phyloP scores from a whole-genome alignment of 2,888 invertebrate genomes.

The Uropetala carovei region DNA sequence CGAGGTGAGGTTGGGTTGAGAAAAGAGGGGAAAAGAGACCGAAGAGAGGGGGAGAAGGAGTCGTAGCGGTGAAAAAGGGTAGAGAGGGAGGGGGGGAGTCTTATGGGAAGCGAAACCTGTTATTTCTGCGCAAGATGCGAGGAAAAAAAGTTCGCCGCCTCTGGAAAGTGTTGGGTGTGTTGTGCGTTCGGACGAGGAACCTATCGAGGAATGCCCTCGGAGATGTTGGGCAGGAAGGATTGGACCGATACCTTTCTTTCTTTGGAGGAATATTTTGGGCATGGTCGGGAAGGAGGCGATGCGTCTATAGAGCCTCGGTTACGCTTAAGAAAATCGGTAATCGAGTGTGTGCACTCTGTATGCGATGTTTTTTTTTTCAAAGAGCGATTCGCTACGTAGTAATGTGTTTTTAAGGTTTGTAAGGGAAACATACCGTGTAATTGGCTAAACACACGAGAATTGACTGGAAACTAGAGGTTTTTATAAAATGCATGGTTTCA shows the following conservation, averaged over 20 bases:
- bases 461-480: too few relatives aligned
- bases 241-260: not conserved
- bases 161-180: conserved; percentile 53
- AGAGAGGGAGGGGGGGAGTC: not conserved
- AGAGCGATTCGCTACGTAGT: too few relatives aligned
- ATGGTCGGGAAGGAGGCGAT: not conserved
- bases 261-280: not conserved
- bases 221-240: not conserved
- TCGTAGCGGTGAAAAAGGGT: not conserved
- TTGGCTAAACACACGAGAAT: too few relatives aligned
- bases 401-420: too few relatives aligned
- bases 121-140: conserved; percentile 57
- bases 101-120: conserved; percentile 58
- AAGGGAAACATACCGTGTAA: too few relatives aligned
- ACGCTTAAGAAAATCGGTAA: not conserved
- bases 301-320: not conserved
- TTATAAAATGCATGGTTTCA: too few relatives aligned
- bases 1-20: not conserved
- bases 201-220: not conserved
- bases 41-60: not conserved
- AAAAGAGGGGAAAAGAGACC: not conserved
- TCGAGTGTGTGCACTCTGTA: too few relatives aligned
- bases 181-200: not conserved
- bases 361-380: too few relatives aligned
- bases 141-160: conserved; percentile 40